These are phyloP conservation scores for Reticulitermes speratus DNA, from an alignment of 1,140 invertebrate species.

Conservation along the genomic window DNA sequence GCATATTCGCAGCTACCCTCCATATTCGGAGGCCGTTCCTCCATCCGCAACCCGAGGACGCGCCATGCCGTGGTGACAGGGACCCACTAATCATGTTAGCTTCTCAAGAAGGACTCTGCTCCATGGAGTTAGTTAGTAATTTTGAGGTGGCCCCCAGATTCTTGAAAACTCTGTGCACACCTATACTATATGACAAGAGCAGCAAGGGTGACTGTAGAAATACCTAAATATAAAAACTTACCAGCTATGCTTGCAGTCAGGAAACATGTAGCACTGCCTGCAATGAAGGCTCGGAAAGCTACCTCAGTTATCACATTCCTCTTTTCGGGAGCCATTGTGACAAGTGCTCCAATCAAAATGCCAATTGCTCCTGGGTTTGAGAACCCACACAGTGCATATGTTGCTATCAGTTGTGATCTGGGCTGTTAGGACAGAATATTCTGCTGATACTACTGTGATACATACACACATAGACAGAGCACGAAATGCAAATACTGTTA, in stretches of 20 bases:
- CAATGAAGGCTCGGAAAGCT: conserved; percentile 79
- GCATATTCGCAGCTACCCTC: too few species aligned
- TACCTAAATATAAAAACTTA: conserved; percentile 39
- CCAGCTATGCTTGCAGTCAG: conserved; percentile 92
- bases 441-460: not conserved
- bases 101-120: too few species aligned
- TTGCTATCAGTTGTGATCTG: conserved; percentile 79
- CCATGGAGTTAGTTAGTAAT: too few species aligned
- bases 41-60: too few species aligned
- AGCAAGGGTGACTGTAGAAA: too few species aligned
- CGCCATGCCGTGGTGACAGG: too few species aligned
- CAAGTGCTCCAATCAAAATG: conserved; percentile 81
- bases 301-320: conserved; percentile 66
- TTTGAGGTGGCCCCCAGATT: too few species aligned
- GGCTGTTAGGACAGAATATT: conserved; percentile 51
- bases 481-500: too few species aligned
- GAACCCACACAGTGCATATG: conserved; percentile 94
- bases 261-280: conserved; percentile 85
- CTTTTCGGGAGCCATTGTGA: conserved; percentile 75
- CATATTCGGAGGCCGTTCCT: too few species aligned
- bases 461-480: not conserved
- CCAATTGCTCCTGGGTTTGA: conserved; percentile 90
- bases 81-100: too few species aligned
- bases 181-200: too few species aligned
- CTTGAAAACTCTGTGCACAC: too few species aligned